These are phyloP conservation scores for Argopecten irradians DNA, from an alignment of 1,140 invertebrate genomes.

Conservation along the genomic window DNA sequence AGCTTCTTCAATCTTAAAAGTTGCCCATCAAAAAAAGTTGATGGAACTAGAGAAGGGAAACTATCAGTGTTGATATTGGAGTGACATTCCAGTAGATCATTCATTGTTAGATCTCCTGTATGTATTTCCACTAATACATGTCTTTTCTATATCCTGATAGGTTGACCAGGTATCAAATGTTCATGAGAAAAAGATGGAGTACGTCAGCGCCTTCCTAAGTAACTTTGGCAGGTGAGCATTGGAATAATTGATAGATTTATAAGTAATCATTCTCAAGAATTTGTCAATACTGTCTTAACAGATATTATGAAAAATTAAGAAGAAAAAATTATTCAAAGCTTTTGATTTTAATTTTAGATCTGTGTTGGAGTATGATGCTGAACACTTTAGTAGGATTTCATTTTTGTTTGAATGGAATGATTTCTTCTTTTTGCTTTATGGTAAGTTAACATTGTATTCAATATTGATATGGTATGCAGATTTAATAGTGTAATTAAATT, in stretches of 20 bases:
- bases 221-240: conserved; percentile 71
- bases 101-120: no score
- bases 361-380: conserved; percentile 75
- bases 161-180: conserved; percentile 70
- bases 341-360: conserved; percentile 64
- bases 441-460: conserved; percentile 65
- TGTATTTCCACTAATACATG: conserved; percentile 20
- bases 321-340: not conserved
- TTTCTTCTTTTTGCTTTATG: conserved; percentile 75
- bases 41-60: no score
- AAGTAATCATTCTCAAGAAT: conserved; percentile 24
- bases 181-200: conserved; percentile 76
- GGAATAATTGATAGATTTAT: not conserved
- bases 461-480: no score
- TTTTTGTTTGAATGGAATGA: conserved; percentile 77
- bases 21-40: no score
- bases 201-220: conserved; percentile 73
- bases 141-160: conserved; percentile 60
- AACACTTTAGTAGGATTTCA: conserved; percentile 69
- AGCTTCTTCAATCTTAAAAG: no score
- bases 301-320: not conserved
- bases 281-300: not conserved
- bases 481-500: no score
- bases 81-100: no score
- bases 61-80: no score